phyloP scores from a whole-genome alignment of 2,113 vertebrate genomes.

The Ameiurus melas region DNA sequence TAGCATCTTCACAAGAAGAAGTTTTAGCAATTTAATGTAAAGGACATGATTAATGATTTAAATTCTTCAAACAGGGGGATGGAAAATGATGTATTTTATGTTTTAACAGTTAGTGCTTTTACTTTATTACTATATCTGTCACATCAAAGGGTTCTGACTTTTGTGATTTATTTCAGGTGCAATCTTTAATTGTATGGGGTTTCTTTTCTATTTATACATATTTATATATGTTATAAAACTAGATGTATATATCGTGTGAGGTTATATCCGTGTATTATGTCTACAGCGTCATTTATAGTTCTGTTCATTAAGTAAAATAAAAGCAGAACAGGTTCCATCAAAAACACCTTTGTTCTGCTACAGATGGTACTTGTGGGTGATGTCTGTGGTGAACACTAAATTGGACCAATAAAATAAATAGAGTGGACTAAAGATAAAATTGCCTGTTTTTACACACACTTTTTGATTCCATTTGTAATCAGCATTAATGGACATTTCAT shows the following conservation, averaged over 20 bases:
- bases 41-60: neutral
- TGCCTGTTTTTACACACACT: neutral
- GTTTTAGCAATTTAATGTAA: neutral
- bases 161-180: neutral
- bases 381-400: neutral
- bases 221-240: neutral
- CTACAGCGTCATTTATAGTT: neutral
- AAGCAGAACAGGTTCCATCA: neutral
- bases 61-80: neutral
- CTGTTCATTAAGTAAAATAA: slow-evolving; percentile 26
- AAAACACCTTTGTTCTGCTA: neutral
- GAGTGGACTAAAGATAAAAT: neutral
- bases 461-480: neutral
- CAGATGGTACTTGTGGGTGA: neutral
- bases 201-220: neutral
- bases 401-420: neutral
- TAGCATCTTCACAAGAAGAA: neutral
- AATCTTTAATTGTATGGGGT: neutral
- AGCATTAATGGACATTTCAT: neutral
- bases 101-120: neutral
- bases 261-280: neutral
- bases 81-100: neutral
- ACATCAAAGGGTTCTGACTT: neutral
- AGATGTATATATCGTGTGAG: neutral
- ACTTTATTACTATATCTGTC: neutral